Base-by-base conservation (phyloP, 2,797 vertebrate genomes). In the Labeo calbasu region DNA sequence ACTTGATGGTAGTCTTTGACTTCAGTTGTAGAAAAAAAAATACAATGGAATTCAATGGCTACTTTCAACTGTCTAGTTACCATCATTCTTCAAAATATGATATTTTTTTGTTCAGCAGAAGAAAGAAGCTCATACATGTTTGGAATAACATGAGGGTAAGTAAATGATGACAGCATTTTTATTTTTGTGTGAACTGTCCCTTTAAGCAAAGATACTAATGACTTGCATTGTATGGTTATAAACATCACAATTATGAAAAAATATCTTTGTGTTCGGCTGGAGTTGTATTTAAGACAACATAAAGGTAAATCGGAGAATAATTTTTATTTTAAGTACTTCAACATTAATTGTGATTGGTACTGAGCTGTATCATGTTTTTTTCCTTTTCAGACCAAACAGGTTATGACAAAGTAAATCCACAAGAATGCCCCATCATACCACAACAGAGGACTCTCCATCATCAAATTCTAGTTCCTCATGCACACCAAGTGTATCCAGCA, bases 401-500 rank as follows among this genome's bases (percentile, higher is more conserved):
- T 32, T 32, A 32, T 32, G 28, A 32, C 28, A 32, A 32, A 32
- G 28, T 32, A 48, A 82, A 25, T 36, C 50, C 25, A 2, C 48
- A 19, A 75, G 71, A 75, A 40, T 61, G 14, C 5, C 6, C 17
- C 36, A 11, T 63, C 19, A 61, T 40, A 51, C 15, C 43, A 63
- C 57, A 40, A 75, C 2, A 9, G 43, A 75, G 10, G 57, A 51
- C 10, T 75, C 14, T 32, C 21, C 51, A 57, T 65, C 57, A 50
- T 73, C 70, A 65, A 65, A 75, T 7, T 82, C 57, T 51, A 40
- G 57, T 65, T 81, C 68, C 12, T 81, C 79, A 81, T 5, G 55
- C 66, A 81, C 51, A 59, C n/a, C 70, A 23, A 82, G 80, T 50
- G 23, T 82, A 7, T 71, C 68, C 53, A 81, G 68, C 68, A 81